These are phyloP conservation scores for Lampris incognitus DNA, from an alignment of 2,113 vertebrate species.

Conservation along the genomic window DNA sequence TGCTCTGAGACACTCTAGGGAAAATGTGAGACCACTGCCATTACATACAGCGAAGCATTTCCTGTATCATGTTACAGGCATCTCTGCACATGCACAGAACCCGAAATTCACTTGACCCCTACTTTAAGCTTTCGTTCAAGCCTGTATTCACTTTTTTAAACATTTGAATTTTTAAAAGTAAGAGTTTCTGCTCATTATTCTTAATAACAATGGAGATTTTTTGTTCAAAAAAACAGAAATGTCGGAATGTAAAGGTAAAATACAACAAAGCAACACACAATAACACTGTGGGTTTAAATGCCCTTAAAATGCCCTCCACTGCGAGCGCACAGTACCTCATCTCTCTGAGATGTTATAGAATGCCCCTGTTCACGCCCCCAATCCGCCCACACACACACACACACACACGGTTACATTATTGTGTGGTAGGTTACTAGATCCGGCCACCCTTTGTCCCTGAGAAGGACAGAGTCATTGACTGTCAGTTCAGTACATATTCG, in stretches of 20 bases:
- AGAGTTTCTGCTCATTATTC: no score
- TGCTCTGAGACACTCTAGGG: background rate
- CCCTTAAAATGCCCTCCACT: background rate
- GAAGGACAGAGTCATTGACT: no score
- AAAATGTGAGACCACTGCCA: background rate
- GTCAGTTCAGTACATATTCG: no score
- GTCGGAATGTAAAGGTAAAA: background rate
- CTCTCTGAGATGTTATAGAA: slow-evolving; percentile 42
- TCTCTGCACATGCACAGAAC: background rate
- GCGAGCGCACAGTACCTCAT: slow-evolving; percentile 36
- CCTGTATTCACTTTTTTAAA: background rate
- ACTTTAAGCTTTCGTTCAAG: no score
- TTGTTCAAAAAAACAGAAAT: background rate
- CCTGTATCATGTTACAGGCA: background rate
- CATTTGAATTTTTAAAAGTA: background rate
- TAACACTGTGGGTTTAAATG: background rate
- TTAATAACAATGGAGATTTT: no score
- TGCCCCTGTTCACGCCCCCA: no score
- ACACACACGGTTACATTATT: background rate
- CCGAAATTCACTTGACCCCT: no score
- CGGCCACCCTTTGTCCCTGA: no score
- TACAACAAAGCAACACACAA: background rate
- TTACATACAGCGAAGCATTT: background rate
- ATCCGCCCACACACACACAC: slow-evolving; percentile 19
- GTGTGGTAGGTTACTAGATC: no score